Conservation (phyloP, 2,888 invertebrate genomes). For the Drosophila imparisetae region DNA sequence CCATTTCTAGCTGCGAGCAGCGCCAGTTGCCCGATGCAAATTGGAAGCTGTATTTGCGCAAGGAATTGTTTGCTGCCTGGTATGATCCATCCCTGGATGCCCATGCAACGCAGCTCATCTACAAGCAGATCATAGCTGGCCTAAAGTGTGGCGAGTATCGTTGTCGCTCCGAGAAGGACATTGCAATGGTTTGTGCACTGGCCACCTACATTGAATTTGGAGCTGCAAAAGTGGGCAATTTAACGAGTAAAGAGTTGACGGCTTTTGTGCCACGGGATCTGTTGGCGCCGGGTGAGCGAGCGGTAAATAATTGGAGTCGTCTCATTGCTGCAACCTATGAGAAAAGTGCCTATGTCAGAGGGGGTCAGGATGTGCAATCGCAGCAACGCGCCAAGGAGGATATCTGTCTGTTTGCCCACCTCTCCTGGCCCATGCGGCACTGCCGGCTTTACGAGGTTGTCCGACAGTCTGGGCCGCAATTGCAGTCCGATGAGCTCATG, state of each 20-base stretch:
- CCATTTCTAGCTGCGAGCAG: conserved; percentile 97
- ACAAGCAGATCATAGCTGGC: conserved; percentile 94
- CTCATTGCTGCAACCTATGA: conserved; percentile 90
- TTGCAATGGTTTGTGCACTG: conserved; percentile 94
- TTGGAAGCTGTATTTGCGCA: conserved; percentile 94
- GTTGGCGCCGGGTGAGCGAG: conserved; percentile 86
- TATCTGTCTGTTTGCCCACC: conserved; percentile 94
- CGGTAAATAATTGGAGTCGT: conserved; percentile 89
- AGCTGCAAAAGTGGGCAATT: conserved; percentile 75
- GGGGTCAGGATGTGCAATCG: conserved; percentile 87
- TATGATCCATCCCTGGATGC: conserved; percentile 93
- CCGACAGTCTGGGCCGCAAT: conserved; percentile 89
- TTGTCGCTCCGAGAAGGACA: conserved; percentile 92
- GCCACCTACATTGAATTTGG: conserved; percentile 95
- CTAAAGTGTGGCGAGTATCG: conserved; percentile 97
- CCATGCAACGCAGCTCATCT: conserved; percentile 94
- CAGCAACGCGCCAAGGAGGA: conserved; percentile 92
- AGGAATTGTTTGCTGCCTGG: conserved; percentile 97
- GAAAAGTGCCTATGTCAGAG: conserved; percentile 88
- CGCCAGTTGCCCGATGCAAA: conserved; percentile 91
- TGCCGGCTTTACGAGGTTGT: conserved; percentile 97
- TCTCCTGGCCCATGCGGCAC: conserved; percentile 97
- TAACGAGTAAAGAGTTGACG: conserved; percentile 57
- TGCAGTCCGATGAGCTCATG: conserved; percentile 90
- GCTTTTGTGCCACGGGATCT: conserved; percentile 80